These are phyloP conservation scores for Drosophila teissieri DNA, from an alignment of 1,140 invertebrate species.

Conservation along the genomic window DNA sequence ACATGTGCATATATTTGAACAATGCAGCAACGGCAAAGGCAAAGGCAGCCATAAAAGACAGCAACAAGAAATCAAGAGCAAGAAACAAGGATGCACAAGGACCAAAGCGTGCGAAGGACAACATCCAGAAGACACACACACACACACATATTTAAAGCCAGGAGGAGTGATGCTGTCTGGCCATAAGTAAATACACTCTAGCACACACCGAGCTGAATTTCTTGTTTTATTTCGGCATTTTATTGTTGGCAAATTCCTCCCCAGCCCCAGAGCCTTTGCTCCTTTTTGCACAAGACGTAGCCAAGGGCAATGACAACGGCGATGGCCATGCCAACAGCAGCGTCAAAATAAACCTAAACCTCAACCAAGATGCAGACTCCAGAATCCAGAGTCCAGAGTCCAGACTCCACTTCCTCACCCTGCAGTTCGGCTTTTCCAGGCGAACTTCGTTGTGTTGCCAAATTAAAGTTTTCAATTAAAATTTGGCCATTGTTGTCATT, in stretches of 20 bases:
- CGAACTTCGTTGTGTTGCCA: constrained; percentile 62
- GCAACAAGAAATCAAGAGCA: constrained; percentile 80
- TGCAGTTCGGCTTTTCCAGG: constrained; percentile 9
- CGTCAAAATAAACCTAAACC: constrained; percentile 44
- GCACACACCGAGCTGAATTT: constrained; percentile 47
- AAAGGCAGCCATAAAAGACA: constrained; percentile 45
- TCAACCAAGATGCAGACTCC: constrained; percentile 64
- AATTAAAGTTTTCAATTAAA: constrained; percentile 83
- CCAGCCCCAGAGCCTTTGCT: constrained; percentile 50
- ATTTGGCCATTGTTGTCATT: constrained; percentile 70
- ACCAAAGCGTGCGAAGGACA: constrained; percentile 71
- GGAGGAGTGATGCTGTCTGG: constrained; percentile 79
- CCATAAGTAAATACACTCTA: constrained; percentile 45
- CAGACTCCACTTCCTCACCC: constrained; percentile 32
- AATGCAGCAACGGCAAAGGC: constrained; percentile 33
- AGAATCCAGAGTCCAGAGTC: not conserved
- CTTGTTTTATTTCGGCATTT: constrained; percentile 79
- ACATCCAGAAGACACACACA: constrained; percentile 51
- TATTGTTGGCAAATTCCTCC: constrained; percentile 63
- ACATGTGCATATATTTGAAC: constrained; percentile 71
- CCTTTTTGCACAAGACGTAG: constrained; percentile 64
- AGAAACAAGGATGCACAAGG: constrained; percentile 44
- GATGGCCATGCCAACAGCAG: constrained; percentile 12
- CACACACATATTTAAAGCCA: constrained; percentile 14
- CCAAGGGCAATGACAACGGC: constrained; percentile 77